A percentile compares a stretch with the other conserved stretches of the same genome.
These are phyloP conservation scores for Apostichopus leukothele DNA, from an alignment of 53 echinoderm and acorn worm genomes.

Conservation along the genomic window DNA sequence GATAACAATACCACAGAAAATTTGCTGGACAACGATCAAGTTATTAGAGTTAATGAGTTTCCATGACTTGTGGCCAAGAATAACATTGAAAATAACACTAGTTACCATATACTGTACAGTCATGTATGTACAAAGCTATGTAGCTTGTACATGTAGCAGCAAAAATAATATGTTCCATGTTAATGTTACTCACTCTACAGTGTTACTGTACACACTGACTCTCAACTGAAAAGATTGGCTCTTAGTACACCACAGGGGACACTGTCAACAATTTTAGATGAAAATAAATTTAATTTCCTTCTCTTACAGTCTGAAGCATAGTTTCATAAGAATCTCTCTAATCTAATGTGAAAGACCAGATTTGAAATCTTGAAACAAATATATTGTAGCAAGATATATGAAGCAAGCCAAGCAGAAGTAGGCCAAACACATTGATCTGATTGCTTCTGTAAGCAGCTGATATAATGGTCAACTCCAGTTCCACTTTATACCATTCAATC, in stretches of 20 bases:
- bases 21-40: too few species aligned
- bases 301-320: neutral
- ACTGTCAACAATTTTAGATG: neutral
- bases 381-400: neutral
- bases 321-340: neutral
- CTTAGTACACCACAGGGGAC: neutral
- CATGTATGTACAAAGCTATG: too few species aligned
- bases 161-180: too few species aligned
- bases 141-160: too few species aligned
- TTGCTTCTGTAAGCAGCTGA: neutral
- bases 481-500: neutral
- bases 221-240: neutral
- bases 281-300: neutral
- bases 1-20: too few species aligned
- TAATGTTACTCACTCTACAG: too few species aligned
- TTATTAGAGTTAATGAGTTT: too few species aligned
- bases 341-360: neutral
- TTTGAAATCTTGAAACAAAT: neutral
- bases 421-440: neutral
- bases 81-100: too few species aligned
- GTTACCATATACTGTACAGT: too few species aligned
- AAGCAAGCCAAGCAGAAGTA: neutral
- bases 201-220: too few species aligned
- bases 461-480: neutral
- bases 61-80: too few species aligned